Conservation (phyloP, 2,113 vertebrate genomes). For the Nannobrachium achirus region DNA sequence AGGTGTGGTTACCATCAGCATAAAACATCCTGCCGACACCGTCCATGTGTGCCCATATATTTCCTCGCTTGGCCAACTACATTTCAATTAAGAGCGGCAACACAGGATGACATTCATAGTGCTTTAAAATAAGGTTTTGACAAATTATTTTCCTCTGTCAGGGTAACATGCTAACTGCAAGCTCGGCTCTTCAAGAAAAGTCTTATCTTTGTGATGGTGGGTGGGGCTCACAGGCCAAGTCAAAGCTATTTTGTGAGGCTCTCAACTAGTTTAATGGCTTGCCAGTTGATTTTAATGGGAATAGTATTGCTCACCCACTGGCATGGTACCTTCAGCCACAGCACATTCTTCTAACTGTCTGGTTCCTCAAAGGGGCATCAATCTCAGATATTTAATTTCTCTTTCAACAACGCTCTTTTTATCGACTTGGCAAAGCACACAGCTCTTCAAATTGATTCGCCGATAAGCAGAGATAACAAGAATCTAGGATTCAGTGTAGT, state of each 20-base stretch:
- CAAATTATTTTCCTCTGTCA: slow-evolving; percentile 75
- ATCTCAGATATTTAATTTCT: slow-evolving; percentile 13
- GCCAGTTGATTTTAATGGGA: slow-evolving; percentile 53
- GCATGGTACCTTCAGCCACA: slow-evolving; percentile 32
- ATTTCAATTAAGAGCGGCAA: slow-evolving; percentile 79
- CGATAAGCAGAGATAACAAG: neutral
- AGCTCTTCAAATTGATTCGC: slow-evolving; percentile 5
- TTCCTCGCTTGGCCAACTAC: slow-evolving; percentile 66
- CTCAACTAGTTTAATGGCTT: slow-evolving; percentile 56
- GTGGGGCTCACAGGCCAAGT: slow-evolving; percentile 45
- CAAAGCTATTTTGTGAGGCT: slow-evolving; percentile 46
- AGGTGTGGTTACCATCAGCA: slow-evolving; percentile 73
- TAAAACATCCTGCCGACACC: slow-evolving; percentile 75
- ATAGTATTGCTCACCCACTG: slow-evolving; percentile 38
- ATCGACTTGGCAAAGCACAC: slow-evolving; percentile 15
- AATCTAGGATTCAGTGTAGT: slow-evolving; percentile 2
- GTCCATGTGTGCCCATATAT: slow-evolving; percentile 71
- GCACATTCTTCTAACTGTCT: slow-evolving; percentile 22
- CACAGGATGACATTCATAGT: slow-evolving; percentile 77
- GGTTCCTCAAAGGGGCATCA: slow-evolving; percentile 31
- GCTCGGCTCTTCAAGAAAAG: slow-evolving; percentile 33
- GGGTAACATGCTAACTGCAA: slow-evolving; percentile 66
- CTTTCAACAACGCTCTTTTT: slow-evolving; percentile 22
- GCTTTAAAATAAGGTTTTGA: slow-evolving; percentile 80
- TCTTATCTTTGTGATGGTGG: slow-evolving; percentile 61